Evolutionary conservation across 2,888 invertebrate genomes (phyloP).

Genomic region (Dilophus febrilis): DNA sequence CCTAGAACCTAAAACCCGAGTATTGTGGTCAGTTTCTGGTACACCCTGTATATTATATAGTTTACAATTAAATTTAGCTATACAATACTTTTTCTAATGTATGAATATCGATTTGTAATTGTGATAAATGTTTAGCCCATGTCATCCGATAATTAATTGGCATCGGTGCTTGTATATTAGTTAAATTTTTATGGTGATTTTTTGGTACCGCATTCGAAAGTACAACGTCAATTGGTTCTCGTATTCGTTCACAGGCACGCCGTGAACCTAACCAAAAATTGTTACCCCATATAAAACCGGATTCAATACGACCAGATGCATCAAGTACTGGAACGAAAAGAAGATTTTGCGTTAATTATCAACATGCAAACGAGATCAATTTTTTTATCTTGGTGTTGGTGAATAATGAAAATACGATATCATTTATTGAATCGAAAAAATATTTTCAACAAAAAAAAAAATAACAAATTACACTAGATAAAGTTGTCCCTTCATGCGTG

Average conservation of each 20-base stretch:
- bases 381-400: too few relatives aligned
- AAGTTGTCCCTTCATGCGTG: too few relatives aligned
- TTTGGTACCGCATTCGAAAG: constrained; percentile 2
- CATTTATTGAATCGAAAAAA: too few relatives aligned
- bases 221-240: not conserved
- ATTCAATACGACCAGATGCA: constrained; percentile 28
- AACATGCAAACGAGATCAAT: too few relatives aligned
- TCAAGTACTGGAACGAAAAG: constrained; percentile 33
- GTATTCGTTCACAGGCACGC: constrained; percentile 21
- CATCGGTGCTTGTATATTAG: constrained; percentile 3
- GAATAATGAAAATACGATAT: too few relatives aligned
- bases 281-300: constrained; percentile 32
- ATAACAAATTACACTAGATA: too few relatives aligned
- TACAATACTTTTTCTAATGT: constrained; percentile 5
- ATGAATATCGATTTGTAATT: constrained; percentile 6
- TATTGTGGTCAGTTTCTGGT: too few relatives aligned
- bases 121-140: constrained; percentile 4
- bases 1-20: too few relatives aligned
- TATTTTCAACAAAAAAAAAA: too few relatives aligned
- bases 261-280: constrained; percentile 32
- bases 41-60: too few relatives aligned
- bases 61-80: not conserved
- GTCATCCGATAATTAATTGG: constrained; percentile 4
- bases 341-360: too few relatives aligned
- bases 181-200: constrained; percentile 4